Evolutionary conservation across 2,888 invertebrate genomes (phyloP), one percentile per base, ranked within the genome.

Genomic region (Lithophane ornitopus): DNA sequence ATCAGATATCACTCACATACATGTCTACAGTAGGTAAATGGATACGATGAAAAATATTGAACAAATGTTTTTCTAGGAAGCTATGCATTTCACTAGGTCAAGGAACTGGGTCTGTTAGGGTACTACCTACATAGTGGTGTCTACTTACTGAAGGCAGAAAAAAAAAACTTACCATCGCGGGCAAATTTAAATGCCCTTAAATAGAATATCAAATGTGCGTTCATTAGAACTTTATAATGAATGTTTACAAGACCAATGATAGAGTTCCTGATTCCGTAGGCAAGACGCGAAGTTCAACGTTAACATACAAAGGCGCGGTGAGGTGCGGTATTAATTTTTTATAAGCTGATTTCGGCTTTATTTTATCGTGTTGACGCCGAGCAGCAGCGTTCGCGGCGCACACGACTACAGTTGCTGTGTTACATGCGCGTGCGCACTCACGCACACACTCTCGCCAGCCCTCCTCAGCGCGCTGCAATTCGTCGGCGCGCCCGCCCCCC

Each of bases 401-500:
- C 90, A 92, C 91, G 79, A 68, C n/a, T 70, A 78, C 71, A 83
- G 76, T 73, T 75, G 74, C 78, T 75, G 82, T 87, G 86, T 89
- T 82, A 83, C 78, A 90, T 91, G 92, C 90, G 92, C 90, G 90
- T 89, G 93, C 93, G 94, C 94, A 94, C 94, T 93, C 95, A 94
- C 95, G 89, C 96, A 95, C 95, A 95, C 96, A 92, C 22, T 46
- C 84, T 61, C 66, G 82, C 69, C 84, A 89, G 95, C 95, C 95
- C 95, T 95, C 95, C 95, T 94, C 95, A 92, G 93, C 90, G 93
- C 90, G 95, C 95, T 96, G 96, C 96, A 96, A 96, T 96, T 96
- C 96, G 96, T 96, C 93, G 94, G 90, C 93, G 92, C 92, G 93
- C 91, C 74, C 59, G 66, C 41, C 49, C 63, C 41, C 44, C 69